Base-by-base conservation (phyloP, 2,797 vertebrate genomes). In the Poecilia wingei region DNA sequence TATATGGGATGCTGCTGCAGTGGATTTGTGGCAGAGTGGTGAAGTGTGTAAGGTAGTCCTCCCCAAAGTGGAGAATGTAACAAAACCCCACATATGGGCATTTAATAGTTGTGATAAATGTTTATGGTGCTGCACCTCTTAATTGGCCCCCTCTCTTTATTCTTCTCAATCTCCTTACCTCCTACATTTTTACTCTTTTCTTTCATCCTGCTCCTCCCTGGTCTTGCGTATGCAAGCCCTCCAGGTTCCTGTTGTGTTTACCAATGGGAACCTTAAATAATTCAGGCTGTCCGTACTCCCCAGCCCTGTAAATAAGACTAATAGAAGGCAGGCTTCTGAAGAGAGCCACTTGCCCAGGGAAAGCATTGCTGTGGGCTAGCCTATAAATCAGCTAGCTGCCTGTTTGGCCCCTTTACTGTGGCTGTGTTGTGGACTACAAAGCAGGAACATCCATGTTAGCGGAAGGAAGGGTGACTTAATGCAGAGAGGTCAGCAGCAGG, bases 261-360 rank as follows among this genome's bases (percentile, higher is more conserved):
- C 85, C 82, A 86, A 76, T 57, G 79, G 84, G 80, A 84, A 88
- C 82, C 83, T 86, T 93, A 79, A 93, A 94, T 94, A 91, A 93
- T 93, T 93, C 80, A 94, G 80, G 28, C 14, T 9, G 80, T 70
- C 88, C 81, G 59, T 84, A 89, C 88, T 91, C 84, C 80, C 86
- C 75, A 74, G 78, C 82, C 82, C 84, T 92, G 93, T 94, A 94
- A 94, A 94, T 92, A 94, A 93, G 88, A 89, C 90, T 89, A 92
- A 92, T 93, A 91, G 85, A 88, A 92, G 79, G 79, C 57, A 31
- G 86, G 83, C 74, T 86, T 91, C 92, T 93, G 86, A 93, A 89
- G 79, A 83, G 87, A 89, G 77, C 86, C 84, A 85, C 86, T 92
- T 92, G 86, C 89, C 87, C 84, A 81, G 84, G 81, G 85, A 93